Evolutionary conservation across 2,797 vertebrate genomes (phyloP).

Genomic region (Dallia pectoralis): DNA sequence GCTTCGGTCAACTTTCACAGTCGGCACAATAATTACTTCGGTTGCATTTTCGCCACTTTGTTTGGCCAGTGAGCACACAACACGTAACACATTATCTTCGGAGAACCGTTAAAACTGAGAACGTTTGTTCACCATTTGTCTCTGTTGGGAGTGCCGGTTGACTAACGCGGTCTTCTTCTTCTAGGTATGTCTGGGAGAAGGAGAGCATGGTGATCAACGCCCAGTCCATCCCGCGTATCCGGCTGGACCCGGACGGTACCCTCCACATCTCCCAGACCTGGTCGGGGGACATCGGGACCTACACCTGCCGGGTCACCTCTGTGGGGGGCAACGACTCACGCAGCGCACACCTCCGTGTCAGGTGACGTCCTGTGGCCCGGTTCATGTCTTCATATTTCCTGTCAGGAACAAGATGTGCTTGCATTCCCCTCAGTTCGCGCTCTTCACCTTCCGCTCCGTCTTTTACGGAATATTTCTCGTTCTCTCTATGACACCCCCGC

Average conservation of each 20-base stretch:
- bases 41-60: too few species aligned
- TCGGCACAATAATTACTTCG: too few species aligned
- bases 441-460: not conserved
- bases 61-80: too few species aligned
- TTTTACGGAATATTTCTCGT: not conserved
- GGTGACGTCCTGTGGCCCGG: slow-evolving; percentile 70
- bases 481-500: not conserved
- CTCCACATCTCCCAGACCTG: slow-evolving; percentile 96
- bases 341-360: slow-evolving; percentile 89
- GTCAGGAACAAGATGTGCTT: not conserved
- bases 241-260: slow-evolving; percentile 80
- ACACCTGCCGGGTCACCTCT: slow-evolving; percentile 90
- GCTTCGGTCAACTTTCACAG: too few species aligned
- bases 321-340: slow-evolving; percentile 91
- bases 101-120: too few species aligned
- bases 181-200: slow-evolving; percentile 92
- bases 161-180: not conserved
- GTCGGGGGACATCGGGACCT: slow-evolving; percentile 95
- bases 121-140: too few species aligned
- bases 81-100: too few species aligned
- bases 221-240: slow-evolving; percentile 80
- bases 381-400: not conserved
- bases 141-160: too few species aligned
- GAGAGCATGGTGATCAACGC: slow-evolving; percentile 76
- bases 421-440: not conserved